These are phyloP conservation scores for Saguinus midas DNA, from an alignment of 2,113 vertebrate species.

Conservation along the genomic window DNA sequence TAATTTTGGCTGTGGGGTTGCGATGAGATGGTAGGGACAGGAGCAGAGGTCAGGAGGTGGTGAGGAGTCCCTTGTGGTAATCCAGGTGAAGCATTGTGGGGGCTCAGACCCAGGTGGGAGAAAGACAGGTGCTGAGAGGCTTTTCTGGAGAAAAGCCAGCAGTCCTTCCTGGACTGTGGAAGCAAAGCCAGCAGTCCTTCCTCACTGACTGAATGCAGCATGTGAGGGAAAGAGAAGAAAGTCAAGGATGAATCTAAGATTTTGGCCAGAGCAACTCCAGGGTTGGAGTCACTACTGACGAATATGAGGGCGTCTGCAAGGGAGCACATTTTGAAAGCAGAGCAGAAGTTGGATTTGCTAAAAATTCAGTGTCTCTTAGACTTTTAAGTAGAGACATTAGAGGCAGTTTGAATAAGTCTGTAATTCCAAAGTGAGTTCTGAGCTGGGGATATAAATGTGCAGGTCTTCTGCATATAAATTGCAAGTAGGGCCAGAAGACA, in stretches of 20 bases:
- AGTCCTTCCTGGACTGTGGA: neutral
- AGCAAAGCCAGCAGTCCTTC: neutral
- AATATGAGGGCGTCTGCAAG: rapidly evolving
- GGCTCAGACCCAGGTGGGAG: neutral
- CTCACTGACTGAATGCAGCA: too few relatives aligned
- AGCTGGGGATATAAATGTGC: neutral
- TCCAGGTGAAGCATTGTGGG: neutral
- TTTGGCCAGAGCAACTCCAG: neutral
- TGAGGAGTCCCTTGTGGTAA: rapidly evolving
- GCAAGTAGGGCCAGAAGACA: neutral
- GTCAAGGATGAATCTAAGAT: neutral
- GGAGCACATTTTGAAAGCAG: rapidly evolving
- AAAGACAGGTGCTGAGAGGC: too few relatives aligned
- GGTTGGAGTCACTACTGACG: too few relatives aligned
- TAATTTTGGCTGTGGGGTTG: neutral
- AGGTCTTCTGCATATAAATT: neutral
- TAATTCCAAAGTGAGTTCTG: neutral
- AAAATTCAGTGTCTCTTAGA: neutral
- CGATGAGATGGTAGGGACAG: too few relatives aligned
- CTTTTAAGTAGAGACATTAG: neutral
- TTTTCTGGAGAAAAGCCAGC: neutral
- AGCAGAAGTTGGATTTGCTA: neutral
- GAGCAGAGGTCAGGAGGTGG: neutral
- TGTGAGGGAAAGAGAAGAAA: neutral
- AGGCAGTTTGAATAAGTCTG: neutral